A percentile compares a stretch with the other conserved stretches of the same genome.
Conservation (phyloP, 2,888 invertebrate genomes). For the Clepsis dumicolana region DNA sequence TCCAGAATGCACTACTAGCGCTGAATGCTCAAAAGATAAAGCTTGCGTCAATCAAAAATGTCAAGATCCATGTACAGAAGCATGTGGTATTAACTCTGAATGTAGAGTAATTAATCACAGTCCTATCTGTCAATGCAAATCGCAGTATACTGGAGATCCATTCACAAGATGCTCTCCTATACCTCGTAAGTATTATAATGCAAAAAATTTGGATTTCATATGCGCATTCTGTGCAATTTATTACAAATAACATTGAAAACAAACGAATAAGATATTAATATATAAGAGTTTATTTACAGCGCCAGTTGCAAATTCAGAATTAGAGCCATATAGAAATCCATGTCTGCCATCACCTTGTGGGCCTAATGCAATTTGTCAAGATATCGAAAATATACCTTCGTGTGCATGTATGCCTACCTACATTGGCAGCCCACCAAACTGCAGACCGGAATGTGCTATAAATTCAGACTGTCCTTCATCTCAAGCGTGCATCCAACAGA, state of each 20-base stretch:
- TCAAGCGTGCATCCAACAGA: constrained; percentile 89
- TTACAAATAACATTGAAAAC: neutral
- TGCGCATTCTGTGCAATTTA: neutral
- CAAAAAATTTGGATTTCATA: neutral
- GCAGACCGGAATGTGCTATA: constrained; percentile 90
- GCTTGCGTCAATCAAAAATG: constrained; percentile 93
- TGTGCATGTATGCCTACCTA: constrained; percentile 88
- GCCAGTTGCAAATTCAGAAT: constrained; percentile 75
- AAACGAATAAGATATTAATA: neutral
- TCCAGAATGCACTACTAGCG: constrained; percentile 91
- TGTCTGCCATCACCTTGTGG: constrained; percentile 90
- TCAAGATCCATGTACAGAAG: constrained; percentile 90
- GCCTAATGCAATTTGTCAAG: constrained; percentile 88
- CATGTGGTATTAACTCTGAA: constrained; percentile 89
- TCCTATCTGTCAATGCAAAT: constrained; percentile 91
- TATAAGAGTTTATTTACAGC: constrained; percentile 60
- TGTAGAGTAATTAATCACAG: constrained; percentile 93
- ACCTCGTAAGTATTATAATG: constrained; percentile 75
- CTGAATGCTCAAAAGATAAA: constrained; percentile 90
- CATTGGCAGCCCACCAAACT: constrained; percentile 88
- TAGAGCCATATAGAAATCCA: constrained; percentile 82
- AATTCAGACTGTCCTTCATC: constrained; percentile 89
- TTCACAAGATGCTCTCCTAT: constrained; percentile 86
- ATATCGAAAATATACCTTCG: constrained; percentile 86
- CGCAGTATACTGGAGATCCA: constrained; percentile 89